Conservation (phyloP, 2,888 invertebrate species). For the Heterodera filipjevi region DNA sequence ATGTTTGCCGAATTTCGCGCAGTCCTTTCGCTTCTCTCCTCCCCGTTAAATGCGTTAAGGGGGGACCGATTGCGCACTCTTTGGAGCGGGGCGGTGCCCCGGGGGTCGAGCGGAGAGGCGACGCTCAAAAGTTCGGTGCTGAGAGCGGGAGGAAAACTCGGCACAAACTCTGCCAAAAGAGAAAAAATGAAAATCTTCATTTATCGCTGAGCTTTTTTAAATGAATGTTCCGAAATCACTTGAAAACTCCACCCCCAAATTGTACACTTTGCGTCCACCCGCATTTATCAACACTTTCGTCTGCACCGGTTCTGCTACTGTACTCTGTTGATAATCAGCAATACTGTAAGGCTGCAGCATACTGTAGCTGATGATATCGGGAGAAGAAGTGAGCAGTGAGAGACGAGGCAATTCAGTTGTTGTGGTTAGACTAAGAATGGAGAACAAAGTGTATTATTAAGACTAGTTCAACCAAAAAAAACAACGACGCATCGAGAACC, state of each 20-base stretch:
- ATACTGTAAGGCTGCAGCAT: not conserved
- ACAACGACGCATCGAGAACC: too few species aligned
- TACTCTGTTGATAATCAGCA: not conserved
- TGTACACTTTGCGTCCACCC: conserved; percentile 45
- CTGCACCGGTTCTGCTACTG: conserved; percentile 12
- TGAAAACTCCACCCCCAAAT: conserved; percentile 51
- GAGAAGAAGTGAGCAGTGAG: conserved; percentile 12
- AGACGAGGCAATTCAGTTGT: not conserved
- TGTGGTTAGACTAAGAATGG: conserved; percentile 1
- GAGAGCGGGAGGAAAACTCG: conserved; percentile 31
- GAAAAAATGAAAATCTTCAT: not conserved
- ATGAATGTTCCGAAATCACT: conserved; percentile 44
- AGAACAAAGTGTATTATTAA: too few species aligned
- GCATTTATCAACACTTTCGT: conserved; percentile 36
- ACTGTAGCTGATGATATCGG: conserved; percentile 34
- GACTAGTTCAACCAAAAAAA: too few species aligned
- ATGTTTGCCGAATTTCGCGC: not conserved
- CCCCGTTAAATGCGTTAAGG: not conserved
- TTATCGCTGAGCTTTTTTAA: too few species aligned
- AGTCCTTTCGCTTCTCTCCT: not conserved
- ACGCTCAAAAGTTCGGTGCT: conserved; percentile 24
- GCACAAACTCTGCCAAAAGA: conserved; percentile 26
- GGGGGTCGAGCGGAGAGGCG: conserved; percentile 14
- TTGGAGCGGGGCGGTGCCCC: conserved; percentile 2
- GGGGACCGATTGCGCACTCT: conserved; percentile 18